Base-by-base conservation (phyloP, 2,888 invertebrate genomes). In the Aromia moschata region DNA sequence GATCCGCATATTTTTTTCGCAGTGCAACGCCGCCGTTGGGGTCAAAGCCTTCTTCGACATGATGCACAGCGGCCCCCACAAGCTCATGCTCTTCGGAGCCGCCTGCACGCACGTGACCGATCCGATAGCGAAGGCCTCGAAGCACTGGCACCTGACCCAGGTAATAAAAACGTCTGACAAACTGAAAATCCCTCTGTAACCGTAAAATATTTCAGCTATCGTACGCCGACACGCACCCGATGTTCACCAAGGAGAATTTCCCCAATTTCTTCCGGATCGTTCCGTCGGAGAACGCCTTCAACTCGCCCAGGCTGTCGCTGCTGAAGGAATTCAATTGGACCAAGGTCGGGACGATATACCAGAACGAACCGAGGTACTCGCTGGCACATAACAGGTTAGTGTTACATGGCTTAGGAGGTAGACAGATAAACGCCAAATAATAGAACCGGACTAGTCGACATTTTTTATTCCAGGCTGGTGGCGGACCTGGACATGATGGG, bases 251-350 rank as follows among this genome's bases (percentile, higher is more conserved):
- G 75, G 90, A 93, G 74, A 93, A 93, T 69, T 98, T 96, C 80
- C 96, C 96, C 5, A 96, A 97, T 81, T 96, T 98, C 85, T 98
- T 96, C 83, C 89, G 98, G 46, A 94, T 97, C 63, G 97, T 97
- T 14, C 98, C 98, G 0, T 95, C 95, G 52, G 97, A 98, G 80
- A 95, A 94, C 77, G 96, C 96, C 46, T 96, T 96, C 83, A 98
- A 98, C 82, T 88, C 92, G 14, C 97, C 98, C 0, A 86, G 97
- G 18, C 86, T 98, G 53, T 89, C 93, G 2, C 84, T 99, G 25
- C 84, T 99, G 66, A 87, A 89, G 76, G 89, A 91, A 73, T 99
- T 95, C 84, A 97, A 98, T 82, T 99, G 99, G 99, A 97, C 95
- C 0, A 84, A 94, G 60, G 96, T 99, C 30, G 98, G 97, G 1